Conservation (phyloP, 2,113 vertebrate genomes). For the Xyliphius kryptos region DNA sequence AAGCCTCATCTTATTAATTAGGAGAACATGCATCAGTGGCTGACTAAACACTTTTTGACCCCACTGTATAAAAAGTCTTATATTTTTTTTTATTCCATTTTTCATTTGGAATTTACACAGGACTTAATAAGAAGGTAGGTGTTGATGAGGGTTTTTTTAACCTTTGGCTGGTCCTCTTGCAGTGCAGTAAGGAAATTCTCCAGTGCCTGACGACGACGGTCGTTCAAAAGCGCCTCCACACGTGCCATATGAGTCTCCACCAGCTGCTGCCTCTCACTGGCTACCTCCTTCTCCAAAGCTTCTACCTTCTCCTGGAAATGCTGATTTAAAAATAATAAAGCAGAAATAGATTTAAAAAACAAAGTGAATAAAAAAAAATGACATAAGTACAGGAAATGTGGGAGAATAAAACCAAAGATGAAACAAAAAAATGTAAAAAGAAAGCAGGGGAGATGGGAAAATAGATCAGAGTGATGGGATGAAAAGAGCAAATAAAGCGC, state of each 20-base stretch:
- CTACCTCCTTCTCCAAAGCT: conserved; percentile 90
- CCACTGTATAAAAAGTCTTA: too few species aligned
- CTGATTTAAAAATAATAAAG: conserved; percentile 53
- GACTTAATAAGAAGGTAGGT: not conserved
- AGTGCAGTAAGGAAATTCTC: conserved; percentile 93
- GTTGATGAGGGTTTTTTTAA: conserved; percentile 4
- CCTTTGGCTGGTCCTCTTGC: conserved; percentile 66
- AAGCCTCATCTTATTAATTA: too few species aligned
- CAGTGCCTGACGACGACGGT: conserved; percentile 86
- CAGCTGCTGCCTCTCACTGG: conserved; percentile 90
- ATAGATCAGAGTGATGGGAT: too few species aligned
- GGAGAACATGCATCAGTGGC: too few species aligned
- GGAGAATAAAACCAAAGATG: too few species aligned
- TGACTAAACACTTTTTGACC: too few species aligned
- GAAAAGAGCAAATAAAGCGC: too few species aligned
- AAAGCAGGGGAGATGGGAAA: too few species aligned
- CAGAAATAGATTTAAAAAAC: not conserved
- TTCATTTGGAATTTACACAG: too few species aligned
- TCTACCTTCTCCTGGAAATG: conserved; percentile 98
- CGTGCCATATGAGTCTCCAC: conserved; percentile 97
- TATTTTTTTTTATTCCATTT: too few species aligned
- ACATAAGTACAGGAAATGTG: not conserved
- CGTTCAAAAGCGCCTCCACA: conserved; percentile 92
- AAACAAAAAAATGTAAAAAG: too few species aligned
- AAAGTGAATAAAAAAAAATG: not conserved